These are phyloP conservation scores for Anastrepha ludens DNA, from an alignment of 1,140 invertebrate species.

Conservation along the genomic window DNA sequence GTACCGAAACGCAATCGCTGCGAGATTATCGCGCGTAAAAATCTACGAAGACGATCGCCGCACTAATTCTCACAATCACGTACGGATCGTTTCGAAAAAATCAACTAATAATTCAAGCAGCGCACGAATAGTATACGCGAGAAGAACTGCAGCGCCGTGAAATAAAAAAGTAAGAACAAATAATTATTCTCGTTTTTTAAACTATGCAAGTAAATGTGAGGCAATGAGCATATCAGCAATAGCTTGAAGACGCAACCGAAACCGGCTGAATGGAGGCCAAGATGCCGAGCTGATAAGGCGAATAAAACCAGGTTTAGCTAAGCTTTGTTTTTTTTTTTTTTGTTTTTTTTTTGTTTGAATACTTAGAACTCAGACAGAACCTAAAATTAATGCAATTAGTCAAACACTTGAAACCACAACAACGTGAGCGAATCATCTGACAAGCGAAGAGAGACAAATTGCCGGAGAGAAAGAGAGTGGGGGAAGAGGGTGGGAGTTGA, in stretches of 20 bases:
- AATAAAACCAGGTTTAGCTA: neutral
- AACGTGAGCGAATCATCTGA: slow-evolving; percentile 36
- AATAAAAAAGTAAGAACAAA: neutral
- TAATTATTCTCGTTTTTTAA: neutral
- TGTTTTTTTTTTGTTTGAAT: neutral
- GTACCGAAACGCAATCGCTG: slow-evolving; percentile 39
- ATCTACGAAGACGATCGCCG: slow-evolving; percentile 12
- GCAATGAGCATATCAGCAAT: slow-evolving; percentile 2
- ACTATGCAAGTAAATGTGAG: neutral
- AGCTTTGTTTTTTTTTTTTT: neutral
- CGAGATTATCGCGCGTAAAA: slow-evolving; percentile 47
- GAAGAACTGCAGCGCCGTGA: neutral
- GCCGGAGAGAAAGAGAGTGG: neutral
- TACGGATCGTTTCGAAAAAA: slow-evolving; percentile 15
- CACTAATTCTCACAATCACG: slow-evolving; percentile 50
- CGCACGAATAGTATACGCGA: neutral
- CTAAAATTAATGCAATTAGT: slow-evolving; percentile 58
- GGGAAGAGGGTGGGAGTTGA: neutral
- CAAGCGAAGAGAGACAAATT: neutral
- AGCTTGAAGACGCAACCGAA: neutral
- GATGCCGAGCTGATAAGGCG: slow-evolving; percentile 17
- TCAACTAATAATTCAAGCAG: slow-evolving; percentile 26
- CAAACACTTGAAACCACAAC: slow-evolving; percentile 57
- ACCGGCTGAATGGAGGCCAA: neutral
- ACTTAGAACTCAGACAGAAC: neutral